A percentile compares a stretch with the other conserved stretches of the same genome.
Evolutionary conservation across 2,888 invertebrate species (phyloP).

Genomic region (Galeruca laticollis): DNA sequence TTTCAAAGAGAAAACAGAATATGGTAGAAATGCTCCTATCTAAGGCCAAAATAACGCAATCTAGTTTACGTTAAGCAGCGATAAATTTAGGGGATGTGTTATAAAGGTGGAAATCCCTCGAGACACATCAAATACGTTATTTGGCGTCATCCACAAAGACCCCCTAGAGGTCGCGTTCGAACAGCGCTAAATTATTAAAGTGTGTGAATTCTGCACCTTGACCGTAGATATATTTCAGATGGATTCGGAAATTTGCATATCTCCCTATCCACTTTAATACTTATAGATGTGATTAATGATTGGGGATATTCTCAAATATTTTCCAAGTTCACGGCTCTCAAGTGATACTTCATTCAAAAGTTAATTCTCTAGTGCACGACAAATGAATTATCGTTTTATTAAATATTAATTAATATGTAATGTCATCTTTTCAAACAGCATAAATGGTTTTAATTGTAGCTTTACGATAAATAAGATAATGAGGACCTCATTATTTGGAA

Average conservation of each 20-base stretch:
- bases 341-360: too few species aligned
- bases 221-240: slow-evolving; percentile 25
- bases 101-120: slow-evolving; percentile 37
- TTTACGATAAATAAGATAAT: too few species aligned
- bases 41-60: slow-evolving; percentile 28
- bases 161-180: slow-evolving; percentile 31
- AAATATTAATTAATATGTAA: too few species aligned
- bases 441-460: too few species aligned
- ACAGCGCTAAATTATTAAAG: slow-evolving; percentile 18
- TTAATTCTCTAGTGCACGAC: too few species aligned
- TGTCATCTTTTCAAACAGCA: too few species aligned
- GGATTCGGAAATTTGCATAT: slow-evolving; percentile 17
- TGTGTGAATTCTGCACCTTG: slow-evolving; percentile 30
- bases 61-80: slow-evolving; percentile 35
- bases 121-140: slow-evolving; percentile 37
- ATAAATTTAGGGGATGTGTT: slow-evolving; percentile 31
- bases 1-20: slow-evolving; percentile 24
- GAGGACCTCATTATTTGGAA: too few species aligned
- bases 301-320: too few species aligned
- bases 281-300: too few species aligned
- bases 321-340: too few species aligned
- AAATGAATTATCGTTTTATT: too few species aligned
- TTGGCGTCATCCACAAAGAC: slow-evolving; percentile 36
- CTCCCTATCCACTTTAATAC: neutral
- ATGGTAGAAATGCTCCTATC: slow-evolving; percentile 7